Percentiles rank a stretch among this genome's conserved stretches.
phyloP scores from a whole-genome alignment of 2,888 invertebrate species.

The Drepanosiphum platanoidis region DNA sequence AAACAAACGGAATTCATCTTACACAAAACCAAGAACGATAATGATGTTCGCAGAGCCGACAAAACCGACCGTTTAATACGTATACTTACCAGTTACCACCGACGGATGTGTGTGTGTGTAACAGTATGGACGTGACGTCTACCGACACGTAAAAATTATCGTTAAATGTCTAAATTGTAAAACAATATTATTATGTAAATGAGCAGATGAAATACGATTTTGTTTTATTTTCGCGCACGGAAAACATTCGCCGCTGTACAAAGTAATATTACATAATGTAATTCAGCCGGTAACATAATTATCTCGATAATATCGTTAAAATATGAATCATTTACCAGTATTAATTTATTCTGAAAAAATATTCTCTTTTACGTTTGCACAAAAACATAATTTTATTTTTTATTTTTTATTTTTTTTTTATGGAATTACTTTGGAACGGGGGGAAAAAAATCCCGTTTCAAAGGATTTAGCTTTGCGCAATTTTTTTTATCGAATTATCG shows the following conservation, averaged over 20 bases:
- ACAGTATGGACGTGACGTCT: too few relatives aligned
- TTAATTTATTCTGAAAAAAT: constrained; percentile 3
- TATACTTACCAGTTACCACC: too few relatives aligned
- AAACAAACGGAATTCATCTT: too few relatives aligned
- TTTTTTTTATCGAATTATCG: constrained; percentile 25
- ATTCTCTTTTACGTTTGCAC: constrained; percentile 12
- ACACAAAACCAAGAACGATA: too few relatives aligned
- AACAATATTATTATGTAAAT: neutral
- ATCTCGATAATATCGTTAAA: constrained; percentile 24
- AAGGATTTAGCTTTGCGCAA: neutral
- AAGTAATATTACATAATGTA: constrained; percentile 4
- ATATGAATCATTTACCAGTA: constrained; percentile 18
- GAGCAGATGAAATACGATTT: neutral
- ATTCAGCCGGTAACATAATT: neutral
- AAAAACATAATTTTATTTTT: neutral
- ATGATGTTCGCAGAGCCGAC: too few relatives aligned
- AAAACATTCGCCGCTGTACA: neutral
- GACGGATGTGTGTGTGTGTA: too few relatives aligned
- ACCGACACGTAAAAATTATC: too few relatives aligned
- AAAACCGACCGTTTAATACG: too few relatives aligned
- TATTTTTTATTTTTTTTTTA: too few relatives aligned
- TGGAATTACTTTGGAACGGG: neutral
- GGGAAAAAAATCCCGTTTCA: constrained; percentile 19
- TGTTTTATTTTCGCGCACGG: neutral
- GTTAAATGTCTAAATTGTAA: too few relatives aligned